These are phyloP conservation scores for Zosterops pallidus DNA, from an alignment of 2,113 vertebrate species.

Conservation along the genomic window DNA sequence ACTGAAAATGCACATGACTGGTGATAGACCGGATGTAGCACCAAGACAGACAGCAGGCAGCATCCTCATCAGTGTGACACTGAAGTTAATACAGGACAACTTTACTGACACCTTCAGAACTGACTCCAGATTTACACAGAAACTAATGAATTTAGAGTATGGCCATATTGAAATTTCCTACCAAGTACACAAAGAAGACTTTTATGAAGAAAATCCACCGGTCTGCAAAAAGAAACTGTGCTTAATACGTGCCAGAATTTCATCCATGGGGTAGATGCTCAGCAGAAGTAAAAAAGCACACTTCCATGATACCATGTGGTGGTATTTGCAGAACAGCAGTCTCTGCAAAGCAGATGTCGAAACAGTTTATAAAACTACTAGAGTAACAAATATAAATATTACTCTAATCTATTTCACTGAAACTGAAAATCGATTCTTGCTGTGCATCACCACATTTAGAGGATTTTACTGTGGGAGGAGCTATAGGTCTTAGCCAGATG, in stretches of 20 bases:
- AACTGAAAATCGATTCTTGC: not conserved
- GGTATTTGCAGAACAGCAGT: not conserved
- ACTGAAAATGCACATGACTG: not conserved
- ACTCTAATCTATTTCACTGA: not conserved
- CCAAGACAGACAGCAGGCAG: not conserved
- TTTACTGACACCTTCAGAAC: not conserved
- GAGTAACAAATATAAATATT: not conserved
- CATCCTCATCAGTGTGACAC: not conserved
- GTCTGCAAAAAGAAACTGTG: not conserved
- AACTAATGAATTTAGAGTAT: not conserved
- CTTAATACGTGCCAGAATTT: not conserved
- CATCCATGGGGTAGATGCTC: not conserved
- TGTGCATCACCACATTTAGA: not conserved
- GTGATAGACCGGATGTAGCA: not conserved
- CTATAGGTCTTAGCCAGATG: not conserved
- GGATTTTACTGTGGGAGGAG: not conserved
- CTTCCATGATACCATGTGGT: not conserved
- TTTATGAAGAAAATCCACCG: not conserved
- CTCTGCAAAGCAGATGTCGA: not conserved
- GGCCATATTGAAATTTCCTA: not conserved
- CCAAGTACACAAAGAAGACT: not conserved
- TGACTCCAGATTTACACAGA: not conserved
- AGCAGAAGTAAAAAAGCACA: not conserved
- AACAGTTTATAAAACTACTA: not conserved
- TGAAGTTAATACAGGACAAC: not conserved